Percentiles rank a stretch among this genome's conserved stretches.
Conservation (phyloP, 2,888 invertebrate species). For the Dryococelus australis region DNA sequence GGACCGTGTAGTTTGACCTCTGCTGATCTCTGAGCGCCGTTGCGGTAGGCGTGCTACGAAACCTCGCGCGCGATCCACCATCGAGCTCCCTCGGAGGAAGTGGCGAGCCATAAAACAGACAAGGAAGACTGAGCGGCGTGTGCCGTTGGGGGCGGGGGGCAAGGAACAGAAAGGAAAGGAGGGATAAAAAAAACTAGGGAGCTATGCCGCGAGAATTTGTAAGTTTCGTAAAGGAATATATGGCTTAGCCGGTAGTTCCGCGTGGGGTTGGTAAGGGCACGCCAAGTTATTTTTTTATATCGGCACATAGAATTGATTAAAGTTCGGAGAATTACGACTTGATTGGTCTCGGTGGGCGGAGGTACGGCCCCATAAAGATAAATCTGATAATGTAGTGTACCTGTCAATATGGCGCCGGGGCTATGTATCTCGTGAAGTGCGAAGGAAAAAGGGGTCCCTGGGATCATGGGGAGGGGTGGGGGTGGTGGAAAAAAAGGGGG, state of each 20-base stretch:
- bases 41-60: neutral
- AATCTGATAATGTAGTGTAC: slow-evolving; percentile 36
- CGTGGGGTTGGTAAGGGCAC: neutral
- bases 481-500: neutral
- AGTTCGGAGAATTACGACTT: slow-evolving; percentile 44
- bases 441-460: too few relatives aligned
- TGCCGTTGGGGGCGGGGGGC: neutral
- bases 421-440: slow-evolving; percentile 19
- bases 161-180: neutral
- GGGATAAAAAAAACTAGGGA: neutral
- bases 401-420: slow-evolving; percentile 27
- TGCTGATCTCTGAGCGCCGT: too few relatives aligned
- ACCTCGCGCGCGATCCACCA: neutral
- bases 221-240: slow-evolving; percentile 27
- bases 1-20: too few relatives aligned
- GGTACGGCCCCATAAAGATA: slow-evolving; percentile 45
- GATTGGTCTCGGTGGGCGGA: slow-evolving; percentile 45
- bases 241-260: neutral
- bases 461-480: neutral
- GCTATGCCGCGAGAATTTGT: slow-evolving; percentile 25
- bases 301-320: slow-evolving; percentile 42
- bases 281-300: neutral
- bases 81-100: slow-evolving; percentile 9
- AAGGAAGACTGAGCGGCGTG: neutral
- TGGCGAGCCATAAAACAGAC: slow-evolving; percentile 7